Evolutionary conservation across 1,140 invertebrate genomes (phyloP), one percentile per base, ranked within the genome.

Genomic region (Formica selysi): DNA sequence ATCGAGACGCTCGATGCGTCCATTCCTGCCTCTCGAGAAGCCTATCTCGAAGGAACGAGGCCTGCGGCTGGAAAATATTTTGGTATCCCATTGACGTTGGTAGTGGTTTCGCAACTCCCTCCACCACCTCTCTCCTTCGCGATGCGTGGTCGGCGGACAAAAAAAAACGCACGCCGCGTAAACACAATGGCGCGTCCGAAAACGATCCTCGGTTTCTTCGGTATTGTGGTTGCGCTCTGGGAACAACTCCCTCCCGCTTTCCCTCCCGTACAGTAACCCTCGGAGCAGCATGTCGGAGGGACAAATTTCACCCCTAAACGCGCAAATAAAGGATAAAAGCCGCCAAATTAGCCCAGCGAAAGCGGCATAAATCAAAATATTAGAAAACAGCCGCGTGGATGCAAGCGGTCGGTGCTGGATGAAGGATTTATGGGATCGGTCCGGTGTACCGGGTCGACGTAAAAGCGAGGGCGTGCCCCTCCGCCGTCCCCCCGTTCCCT

Each of bases 301-400:
- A 94, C 91, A 92, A 94, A 94, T 94, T 93, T 93, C 91, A 93
- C 89, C 91, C 92, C 89, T 88, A 94, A 93, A 93, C 91, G 90
- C 89, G 92, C 92, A 94, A 94, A 94, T 94, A 94, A 94, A 93
- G 92, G 90, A 93, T 94, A 92, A 93, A 93, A 88, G 90, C 83
- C 87, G 86, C 85, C 87, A 94, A 95, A 94, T 94, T 94, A 90
- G 89, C 85, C 90, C 89, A 93, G 94, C 93, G 93, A 94, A 94
- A 95, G 93, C 90, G 91, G 86, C 91, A 94, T 94, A 94, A 94
- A 95, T 94, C 93, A 94, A 94, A 95, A 94, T 93, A 94, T 93
- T 93, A 94, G 93, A 95, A 94, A 94, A 94, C 92, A 93, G 87
- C 89, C 83, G 86, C 91, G 85, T 61, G 85, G 70, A 87, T 79